Conservation (phyloP, 2,888 invertebrate species). For the Gastrophysa polygoni region DNA sequence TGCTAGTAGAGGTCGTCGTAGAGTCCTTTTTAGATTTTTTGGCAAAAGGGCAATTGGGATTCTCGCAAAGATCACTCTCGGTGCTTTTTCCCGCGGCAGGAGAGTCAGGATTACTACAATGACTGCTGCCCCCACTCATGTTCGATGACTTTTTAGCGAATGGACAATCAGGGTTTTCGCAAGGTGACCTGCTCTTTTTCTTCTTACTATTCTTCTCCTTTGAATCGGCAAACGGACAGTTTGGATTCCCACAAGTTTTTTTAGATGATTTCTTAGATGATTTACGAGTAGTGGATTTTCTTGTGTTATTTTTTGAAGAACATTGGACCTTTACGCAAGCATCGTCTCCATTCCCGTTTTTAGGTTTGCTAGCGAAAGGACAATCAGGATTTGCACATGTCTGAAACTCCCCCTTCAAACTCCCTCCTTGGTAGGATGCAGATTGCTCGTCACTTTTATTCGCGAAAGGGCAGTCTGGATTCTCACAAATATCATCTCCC, state of each 20-base stretch:
- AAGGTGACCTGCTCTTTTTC: slow-evolving; percentile 17
- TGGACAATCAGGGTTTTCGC: slow-evolving; percentile 39
- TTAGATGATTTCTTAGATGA: background rate
- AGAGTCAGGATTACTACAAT: slow-evolving; percentile 38
- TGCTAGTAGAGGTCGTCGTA: background rate
- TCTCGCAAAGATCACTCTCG: slow-evolving; percentile 18
- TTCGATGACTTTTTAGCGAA: slow-evolving; percentile 12
- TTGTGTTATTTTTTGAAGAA: background rate
- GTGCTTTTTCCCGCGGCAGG: slow-evolving; percentile 21
- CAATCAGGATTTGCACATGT: slow-evolving; percentile 33
- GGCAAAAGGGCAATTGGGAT: slow-evolving; percentile 37
- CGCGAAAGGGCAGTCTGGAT: slow-evolving; percentile 42
- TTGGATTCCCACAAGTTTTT: slow-evolving; percentile 39
- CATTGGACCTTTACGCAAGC: slow-evolving; percentile 18
- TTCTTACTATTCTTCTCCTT: slow-evolving; percentile 25
- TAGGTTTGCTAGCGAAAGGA: slow-evolving; percentile 14
- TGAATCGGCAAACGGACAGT: slow-evolving; percentile 37
- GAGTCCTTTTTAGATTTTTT: background rate
- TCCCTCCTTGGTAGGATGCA: background rate
- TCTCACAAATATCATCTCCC: slow-evolving; percentile 33
- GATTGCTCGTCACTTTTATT: slow-evolving; percentile 10
- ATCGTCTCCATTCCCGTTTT: slow-evolving; percentile 8
- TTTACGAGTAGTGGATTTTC: background rate
- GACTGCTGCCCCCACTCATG: slow-evolving; percentile 6
- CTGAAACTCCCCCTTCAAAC: slow-evolving; percentile 25